Evolutionary conservation across 2,797 vertebrate species (phyloP).

Genomic region (Potorous gilbertii): DNA sequence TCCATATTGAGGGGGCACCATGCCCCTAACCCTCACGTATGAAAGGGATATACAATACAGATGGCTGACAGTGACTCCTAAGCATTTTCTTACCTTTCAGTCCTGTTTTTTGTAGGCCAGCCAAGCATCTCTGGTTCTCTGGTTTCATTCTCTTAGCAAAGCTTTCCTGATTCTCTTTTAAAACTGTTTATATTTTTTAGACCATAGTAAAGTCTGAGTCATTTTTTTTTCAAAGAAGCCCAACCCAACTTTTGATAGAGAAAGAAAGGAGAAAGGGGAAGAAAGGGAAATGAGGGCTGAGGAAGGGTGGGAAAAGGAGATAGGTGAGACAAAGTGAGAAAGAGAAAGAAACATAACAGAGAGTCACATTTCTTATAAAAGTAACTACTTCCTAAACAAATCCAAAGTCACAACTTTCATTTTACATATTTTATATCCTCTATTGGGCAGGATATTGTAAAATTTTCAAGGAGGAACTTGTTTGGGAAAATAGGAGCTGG

Average conservation of each 20-base stretch:
- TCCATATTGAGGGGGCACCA: background rate
- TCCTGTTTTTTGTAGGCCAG: background rate
- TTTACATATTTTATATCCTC: conserved; percentile 38
- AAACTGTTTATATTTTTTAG: conserved; percentile 41
- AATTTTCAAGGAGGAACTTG: conserved; percentile 9
- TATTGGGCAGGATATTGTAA: background rate
- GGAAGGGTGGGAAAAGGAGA: background rate
- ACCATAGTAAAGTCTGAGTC: conserved; percentile 54
- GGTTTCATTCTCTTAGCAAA: background rate
- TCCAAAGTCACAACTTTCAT: conserved; percentile 60
- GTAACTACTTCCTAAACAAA: conserved; percentile 50
- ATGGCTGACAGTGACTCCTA: background rate
- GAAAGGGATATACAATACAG: background rate
- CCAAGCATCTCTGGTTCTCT: background rate
- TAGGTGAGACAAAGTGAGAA: conserved; percentile 37
- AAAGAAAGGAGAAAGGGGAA: background rate
- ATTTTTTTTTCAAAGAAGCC: conserved; percentile 9
- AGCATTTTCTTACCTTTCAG: background rate
- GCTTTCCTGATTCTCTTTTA: background rate
- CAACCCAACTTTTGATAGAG: background rate
- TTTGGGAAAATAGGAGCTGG: background rate
- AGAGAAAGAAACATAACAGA: conserved; percentile 31
- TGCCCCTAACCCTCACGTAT: background rate
- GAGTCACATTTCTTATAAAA: conserved; percentile 69
- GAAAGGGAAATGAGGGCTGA: background rate